phyloP scores from a whole-genome alignment of 35 echinoderm and acorn worm species.

The Antedon bifida region DNA sequence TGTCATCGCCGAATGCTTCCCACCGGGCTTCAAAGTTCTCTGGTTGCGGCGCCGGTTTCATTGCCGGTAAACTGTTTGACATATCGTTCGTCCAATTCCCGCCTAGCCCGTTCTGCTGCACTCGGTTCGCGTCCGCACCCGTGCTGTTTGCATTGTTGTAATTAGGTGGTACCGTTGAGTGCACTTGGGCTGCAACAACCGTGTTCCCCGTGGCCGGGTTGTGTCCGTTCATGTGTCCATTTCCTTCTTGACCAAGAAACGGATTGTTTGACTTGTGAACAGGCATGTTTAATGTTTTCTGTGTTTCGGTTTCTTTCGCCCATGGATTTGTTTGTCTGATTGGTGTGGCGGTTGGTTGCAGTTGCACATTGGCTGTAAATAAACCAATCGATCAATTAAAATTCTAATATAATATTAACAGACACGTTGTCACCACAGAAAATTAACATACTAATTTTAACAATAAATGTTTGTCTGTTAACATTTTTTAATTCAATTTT shows the following conservation, averaged over 20 bases:
- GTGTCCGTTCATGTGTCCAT: not conserved
- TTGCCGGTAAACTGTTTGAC: slow-evolving; percentile 58
- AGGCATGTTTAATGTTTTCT: not conserved
- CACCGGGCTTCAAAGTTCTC: slow-evolving; percentile 45
- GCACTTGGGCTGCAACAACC: not conserved
- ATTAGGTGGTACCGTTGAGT: slow-evolving; percentile 5
- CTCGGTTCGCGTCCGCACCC: not conserved
- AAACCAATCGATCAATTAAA: not conserved
- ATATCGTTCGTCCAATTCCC: slow-evolving; percentile 71
- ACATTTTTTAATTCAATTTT: no score
- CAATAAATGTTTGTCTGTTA: no score
- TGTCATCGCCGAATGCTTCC: slow-evolving; percentile 22
- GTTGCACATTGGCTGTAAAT: not conserved
- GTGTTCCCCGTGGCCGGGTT: not conserved
- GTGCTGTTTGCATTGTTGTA: slow-evolving; percentile 68
- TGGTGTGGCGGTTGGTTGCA: not conserved
- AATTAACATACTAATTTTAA: no score
- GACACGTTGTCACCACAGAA: no score
- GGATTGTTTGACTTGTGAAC: not conserved
- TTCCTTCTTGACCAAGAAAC: not conserved
- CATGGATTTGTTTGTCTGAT: slow-evolving; percentile 15
- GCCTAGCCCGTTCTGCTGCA: slow-evolving; percentile 13
- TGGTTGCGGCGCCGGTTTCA: slow-evolving; percentile 6
- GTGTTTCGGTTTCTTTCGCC: not conserved
- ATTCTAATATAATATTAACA: no score